Conservation (phyloP, 2,888 invertebrate species). For the Sepioteuthis lessoniana region DNA sequence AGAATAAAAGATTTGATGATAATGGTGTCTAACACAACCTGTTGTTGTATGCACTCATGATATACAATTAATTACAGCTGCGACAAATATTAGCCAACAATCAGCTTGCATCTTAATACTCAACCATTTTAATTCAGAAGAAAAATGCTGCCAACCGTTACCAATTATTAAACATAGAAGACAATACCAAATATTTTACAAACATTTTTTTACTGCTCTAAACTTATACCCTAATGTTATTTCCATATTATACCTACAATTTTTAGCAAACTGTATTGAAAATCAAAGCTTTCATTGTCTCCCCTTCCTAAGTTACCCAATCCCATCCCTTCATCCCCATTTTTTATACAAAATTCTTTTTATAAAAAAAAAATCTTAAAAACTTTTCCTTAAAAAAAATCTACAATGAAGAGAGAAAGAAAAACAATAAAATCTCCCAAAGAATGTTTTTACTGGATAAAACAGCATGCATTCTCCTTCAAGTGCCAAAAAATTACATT, state of each 20-base stretch:
- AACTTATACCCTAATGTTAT: neutral
- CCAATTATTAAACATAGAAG: neutral
- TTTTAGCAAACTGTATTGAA: neutral
- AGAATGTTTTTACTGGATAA: conserved; percentile 35
- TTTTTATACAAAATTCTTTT: conserved; percentile 38
- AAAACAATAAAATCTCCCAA: neutral
- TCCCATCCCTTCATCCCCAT: neutral
- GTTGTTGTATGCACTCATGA: neutral
- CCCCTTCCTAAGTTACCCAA: neutral
- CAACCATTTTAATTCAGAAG: neutral
- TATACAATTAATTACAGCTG: neutral
- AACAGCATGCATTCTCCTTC: conserved; percentile 48
- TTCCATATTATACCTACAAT: neutral
- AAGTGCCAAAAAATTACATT: conserved; percentile 41
- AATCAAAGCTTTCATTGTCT: neutral
- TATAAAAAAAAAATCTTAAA: conserved; percentile 43
- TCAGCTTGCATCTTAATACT: neutral
- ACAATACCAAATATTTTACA: neutral
- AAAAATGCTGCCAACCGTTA: neutral
- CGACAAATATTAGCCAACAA: neutral
- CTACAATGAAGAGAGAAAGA: conserved; percentile 34
- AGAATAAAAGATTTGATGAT: neutral
- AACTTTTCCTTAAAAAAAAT: neutral
- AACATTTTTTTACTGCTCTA: conserved; percentile 41
- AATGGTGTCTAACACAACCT: neutral